A percentile compares a stretch with the other conserved stretches of the same genome.
Evolutionary conservation across 2,797 vertebrate genomes (phyloP).

Genomic region (Rachycentron canadum): DNA sequence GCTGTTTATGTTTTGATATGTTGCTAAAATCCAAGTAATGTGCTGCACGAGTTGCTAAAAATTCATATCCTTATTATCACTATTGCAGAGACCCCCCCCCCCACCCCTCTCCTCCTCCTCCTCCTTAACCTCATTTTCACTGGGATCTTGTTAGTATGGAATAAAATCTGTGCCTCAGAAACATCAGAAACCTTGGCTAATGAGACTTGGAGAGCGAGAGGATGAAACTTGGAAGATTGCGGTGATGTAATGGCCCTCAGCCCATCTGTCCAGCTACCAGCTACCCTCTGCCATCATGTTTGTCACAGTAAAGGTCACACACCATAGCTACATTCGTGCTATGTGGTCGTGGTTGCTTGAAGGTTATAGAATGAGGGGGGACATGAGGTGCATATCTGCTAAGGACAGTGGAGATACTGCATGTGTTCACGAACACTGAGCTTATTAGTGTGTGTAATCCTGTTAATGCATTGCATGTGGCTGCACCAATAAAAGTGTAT

Average conservation of each 20-base stretch:
- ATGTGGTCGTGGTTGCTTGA: slow-evolving; percentile 56
- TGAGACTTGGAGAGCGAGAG: slow-evolving; percentile 33
- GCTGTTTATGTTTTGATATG: not conserved
- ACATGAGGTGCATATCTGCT: slow-evolving; percentile 58
- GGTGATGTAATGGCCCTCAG: slow-evolving; percentile 53
- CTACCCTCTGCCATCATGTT: slow-evolving; percentile 61
- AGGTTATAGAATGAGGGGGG: slow-evolving; percentile 59
- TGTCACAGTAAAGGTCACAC: slow-evolving; percentile 78
- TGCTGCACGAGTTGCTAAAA: slow-evolving; percentile 11
- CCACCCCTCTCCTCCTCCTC: not conserved
- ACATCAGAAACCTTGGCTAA: slow-evolving; percentile 46
- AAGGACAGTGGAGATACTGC: slow-evolving; percentile 26
- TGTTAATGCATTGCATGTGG: not conserved
- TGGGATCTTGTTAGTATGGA: slow-evolving; percentile 32
- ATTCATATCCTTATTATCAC: slow-evolving; percentile 14
- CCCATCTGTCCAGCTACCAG: slow-evolving; percentile 66
- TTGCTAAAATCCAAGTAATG: not conserved
- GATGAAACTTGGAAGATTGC: slow-evolving; percentile 24
- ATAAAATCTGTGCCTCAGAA: slow-evolving; percentile 32
- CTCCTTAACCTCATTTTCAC: slow-evolving; percentile 30
- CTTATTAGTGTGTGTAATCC: slow-evolving; percentile 36
- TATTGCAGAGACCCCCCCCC: slow-evolving; percentile 3
- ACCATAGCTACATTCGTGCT: slow-evolving; percentile 52
- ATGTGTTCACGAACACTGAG: slow-evolving; percentile 21
- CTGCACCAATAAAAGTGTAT: slow-evolving; percentile 1